A percentile compares a stretch with the other conserved stretches of the same genome.
Conservation (phyloP, 1,140 invertebrate genomes). For the Metaphire vulgaris region DNA sequence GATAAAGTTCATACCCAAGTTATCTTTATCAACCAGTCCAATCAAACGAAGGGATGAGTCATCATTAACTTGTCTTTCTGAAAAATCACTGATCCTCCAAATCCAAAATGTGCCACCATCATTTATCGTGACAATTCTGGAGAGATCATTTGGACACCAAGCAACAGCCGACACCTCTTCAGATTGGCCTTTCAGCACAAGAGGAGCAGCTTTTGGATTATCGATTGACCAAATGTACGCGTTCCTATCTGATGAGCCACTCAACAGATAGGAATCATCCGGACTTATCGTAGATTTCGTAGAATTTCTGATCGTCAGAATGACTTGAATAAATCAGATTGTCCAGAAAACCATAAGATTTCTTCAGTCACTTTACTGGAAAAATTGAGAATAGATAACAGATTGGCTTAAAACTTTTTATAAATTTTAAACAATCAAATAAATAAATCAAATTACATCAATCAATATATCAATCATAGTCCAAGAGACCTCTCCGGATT, state of each 20-base stretch:
- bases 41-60: no score
- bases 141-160: constrained; percentile 60
- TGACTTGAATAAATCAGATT: constrained; percentile 60
- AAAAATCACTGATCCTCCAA: constrained; percentile 55
- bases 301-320: constrained; percentile 70
- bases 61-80: no score
- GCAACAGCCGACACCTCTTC: constrained; percentile 77
- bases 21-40: no score
- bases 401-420: neutral
- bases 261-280: constrained; percentile 69
- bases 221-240: constrained; percentile 68
- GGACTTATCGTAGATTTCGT: constrained; percentile 71
- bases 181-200: constrained; percentile 65
- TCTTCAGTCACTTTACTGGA: neutral
- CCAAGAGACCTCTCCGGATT: no score
- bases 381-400: neutral
- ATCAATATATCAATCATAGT: neutral
- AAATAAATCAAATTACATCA: neutral
- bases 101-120: constrained; percentile 71
- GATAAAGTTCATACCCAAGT: no score
- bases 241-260: constrained; percentile 73
- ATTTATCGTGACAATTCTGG: constrained; percentile 67
- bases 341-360: constrained; percentile 36
- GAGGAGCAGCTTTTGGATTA: constrained; percentile 33
- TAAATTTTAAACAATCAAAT: neutral